Percentiles rank a stretch among this genome's conserved stretches.
Conservation (phyloP, 2,888 invertebrate genomes). For the Leucozona laternaria region DNA sequence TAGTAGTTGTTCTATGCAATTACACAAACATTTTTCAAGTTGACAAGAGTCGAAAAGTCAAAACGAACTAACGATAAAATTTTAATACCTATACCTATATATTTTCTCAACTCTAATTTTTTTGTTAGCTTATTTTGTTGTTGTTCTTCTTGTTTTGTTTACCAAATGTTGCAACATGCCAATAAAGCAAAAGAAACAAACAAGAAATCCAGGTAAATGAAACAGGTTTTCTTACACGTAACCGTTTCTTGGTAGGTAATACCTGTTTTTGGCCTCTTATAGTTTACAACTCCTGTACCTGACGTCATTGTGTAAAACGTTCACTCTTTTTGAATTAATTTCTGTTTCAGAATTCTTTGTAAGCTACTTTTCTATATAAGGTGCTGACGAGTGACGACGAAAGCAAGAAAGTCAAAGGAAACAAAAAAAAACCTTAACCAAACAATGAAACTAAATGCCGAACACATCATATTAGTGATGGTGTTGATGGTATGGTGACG, state of each 20-base stretch:
- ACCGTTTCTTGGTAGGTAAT: conserved; percentile 57
- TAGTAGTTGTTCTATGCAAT: conserved; percentile 13
- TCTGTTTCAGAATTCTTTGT: conserved; percentile 65
- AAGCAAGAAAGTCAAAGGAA: conserved; percentile 51
- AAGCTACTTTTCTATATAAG: conserved; percentile 41
- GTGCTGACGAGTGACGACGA: conserved; percentile 30
- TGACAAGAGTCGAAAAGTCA: conserved; percentile 9
- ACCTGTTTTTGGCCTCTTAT: conserved; percentile 43
- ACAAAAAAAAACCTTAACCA: conserved; percentile 45
- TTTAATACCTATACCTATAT: conserved; percentile 1
- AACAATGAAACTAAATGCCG: conserved; percentile 49
- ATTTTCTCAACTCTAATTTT: not conserved
- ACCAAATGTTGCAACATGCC: conserved; percentile 66
- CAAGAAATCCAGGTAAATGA: conserved; percentile 48
- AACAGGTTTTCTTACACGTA: conserved; percentile 65
- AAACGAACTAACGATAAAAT: conserved; percentile 39
- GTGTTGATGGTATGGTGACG: not conserved
- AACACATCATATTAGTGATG: conserved; percentile 30
- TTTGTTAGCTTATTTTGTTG: conserved; percentile 13
- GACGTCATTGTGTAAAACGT: conserved; percentile 71
- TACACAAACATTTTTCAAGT: conserved; percentile 28
- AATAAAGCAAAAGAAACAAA: conserved; percentile 21
- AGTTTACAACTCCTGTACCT: conserved; percentile 39
- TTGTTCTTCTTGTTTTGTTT: conserved; percentile 45
- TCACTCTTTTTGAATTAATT: conserved; percentile 70